phyloP scores from a whole-genome alignment of 2,797 vertebrate genomes.

The Onychomys leucogaster region DNA sequence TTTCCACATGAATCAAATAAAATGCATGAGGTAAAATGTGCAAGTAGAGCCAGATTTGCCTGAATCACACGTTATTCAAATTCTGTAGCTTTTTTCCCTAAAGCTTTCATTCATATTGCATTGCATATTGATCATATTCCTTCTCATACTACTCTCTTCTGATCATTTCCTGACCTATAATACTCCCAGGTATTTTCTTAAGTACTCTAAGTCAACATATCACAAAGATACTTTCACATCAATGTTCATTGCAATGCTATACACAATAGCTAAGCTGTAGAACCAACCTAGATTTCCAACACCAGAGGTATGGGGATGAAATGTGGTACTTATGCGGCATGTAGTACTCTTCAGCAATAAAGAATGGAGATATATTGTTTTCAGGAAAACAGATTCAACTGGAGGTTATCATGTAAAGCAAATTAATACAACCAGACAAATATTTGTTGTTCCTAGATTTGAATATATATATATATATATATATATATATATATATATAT shows the following conservation, averaged over 20 bases:
- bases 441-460: background rate
- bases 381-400: background rate
- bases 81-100: background rate
- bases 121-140: background rate
- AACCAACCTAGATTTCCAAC: background rate
- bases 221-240: background rate
- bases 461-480: background rate
- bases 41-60: conserved; percentile 12
- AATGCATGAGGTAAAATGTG: background rate
- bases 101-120: background rate
- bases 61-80: background rate
- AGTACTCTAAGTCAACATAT: background rate
- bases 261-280: background rate
- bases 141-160: background rate
- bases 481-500: background rate
- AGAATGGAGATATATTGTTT: background rate
- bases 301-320: background rate
- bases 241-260: background rate
- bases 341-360: background rate
- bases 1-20: conserved; percentile 16
- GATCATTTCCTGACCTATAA: too few relatives aligned
- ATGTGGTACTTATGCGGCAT: background rate
- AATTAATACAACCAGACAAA: background rate
- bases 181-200: background rate
- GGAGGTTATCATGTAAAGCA: background rate